Percentiles rank a stretch among this genome's conserved stretches.
These are phyloP conservation scores for Drosophila lowei DNA, from an alignment of 1,140 invertebrate genomes.

Conservation along the genomic window DNA sequence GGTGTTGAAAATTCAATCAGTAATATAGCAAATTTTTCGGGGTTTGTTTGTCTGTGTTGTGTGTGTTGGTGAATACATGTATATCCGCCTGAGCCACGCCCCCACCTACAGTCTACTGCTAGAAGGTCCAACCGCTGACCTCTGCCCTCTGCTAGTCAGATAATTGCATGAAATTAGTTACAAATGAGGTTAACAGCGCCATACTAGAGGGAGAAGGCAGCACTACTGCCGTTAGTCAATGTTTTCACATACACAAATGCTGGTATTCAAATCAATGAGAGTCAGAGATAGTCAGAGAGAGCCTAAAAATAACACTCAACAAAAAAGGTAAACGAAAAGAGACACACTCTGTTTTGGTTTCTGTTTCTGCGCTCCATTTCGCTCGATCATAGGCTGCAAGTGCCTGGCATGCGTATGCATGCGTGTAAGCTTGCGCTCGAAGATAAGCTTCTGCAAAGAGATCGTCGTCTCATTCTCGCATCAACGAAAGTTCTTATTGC, in stretches of 20 bases:
- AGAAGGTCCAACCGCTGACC: not conserved
- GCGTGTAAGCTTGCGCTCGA: no score
- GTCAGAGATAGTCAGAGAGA: no score
- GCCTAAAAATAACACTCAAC: no score
- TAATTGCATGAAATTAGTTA: conserved; percentile 37
- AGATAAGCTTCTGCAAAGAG: no score
- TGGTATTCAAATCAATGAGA: conserved; percentile 17
- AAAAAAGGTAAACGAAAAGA: no score
- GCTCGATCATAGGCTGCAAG: no score
- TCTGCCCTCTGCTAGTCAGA: conserved; percentile 1
- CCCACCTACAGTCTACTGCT: conserved; percentile 28
- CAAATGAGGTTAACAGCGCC: conserved; percentile 15
- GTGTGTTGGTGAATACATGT: not conserved
- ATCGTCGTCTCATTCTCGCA: no score
- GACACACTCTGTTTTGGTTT: no score
- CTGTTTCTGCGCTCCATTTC: no score
- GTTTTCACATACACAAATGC: conserved; percentile 48
- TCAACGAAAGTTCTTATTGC: no score
- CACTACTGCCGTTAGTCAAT: conserved; percentile 39
- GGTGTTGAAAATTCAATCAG: conserved; percentile 56
- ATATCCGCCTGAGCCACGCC: not conserved
- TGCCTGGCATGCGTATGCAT: no score
- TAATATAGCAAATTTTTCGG: conserved; percentile 8
- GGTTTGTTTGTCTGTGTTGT: no score
- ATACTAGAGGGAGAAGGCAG: conserved; percentile 5